Base-by-base conservation (phyloP, 2,113 vertebrate species). In the Rhinopithecus roxellana region DNA sequence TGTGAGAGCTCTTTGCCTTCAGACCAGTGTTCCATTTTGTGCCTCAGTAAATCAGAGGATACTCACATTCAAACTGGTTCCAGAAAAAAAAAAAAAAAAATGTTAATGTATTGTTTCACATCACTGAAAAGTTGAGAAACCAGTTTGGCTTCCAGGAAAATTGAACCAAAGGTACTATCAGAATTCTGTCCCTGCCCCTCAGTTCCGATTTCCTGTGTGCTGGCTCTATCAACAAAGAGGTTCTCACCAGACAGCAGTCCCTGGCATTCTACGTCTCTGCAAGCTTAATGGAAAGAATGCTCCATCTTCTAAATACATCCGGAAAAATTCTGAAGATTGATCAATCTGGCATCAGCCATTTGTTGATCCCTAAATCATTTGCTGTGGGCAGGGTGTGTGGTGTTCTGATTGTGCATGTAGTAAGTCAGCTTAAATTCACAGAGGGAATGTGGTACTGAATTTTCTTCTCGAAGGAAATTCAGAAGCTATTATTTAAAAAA, bases 371-470 rank as follows among this genome's bases (percentile, higher is more conserved):
- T 86, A 50, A 48, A 8, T 6, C 35, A 72, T 74, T 94, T 67
- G 45, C 35, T 32, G 2, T 22, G 11, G 4, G 14, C 1, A 14
- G 30, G 4, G 8, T 40, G 3, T 48, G 13, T 38, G n/a, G n/a
- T 69, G 9, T 17, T 72, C 30, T 43, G 7, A 90, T 43, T 32
- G 10, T 16, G 10, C 18, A n/a, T 2, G 2, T n/a, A 30, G 23
- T 12, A 20, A 3, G 8, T 10, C 38, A 23, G 64, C 16, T 20
- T 48, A 30, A 82, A 82, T 59, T 57, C 43, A 79, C 22, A 57
- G 16, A 32, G 55, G 35, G 52, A 17, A 5, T 9, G 18, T 4
- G 57, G 38, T 16, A 55, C 38, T 79, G 13, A 9, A 13, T 32
- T 3, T 43, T 50, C 57, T 59, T 35, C 38, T 61, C 70, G 18